These are phyloP conservation scores for Xenopus tropicalis DNA, from an alignment of 2,113 vertebrate species.

Conservation along the genomic window UCB_Xtro_10.0 CM004445.2:47893501-47894000, in stretches of 20 bases:
- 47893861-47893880: too few species aligned
- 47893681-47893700: constrained; percentile 57
- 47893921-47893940: too few species aligned
- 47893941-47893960: too few species aligned
- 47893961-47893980: too few species aligned
- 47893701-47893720: constrained; percentile 62
- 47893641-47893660: constrained; percentile 53
- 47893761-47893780: constrained; percentile 8
- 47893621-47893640: constrained; percentile 46
- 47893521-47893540: constrained; percentile 41
- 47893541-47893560: constrained; percentile 48
- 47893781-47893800: neutral
- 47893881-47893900: too few species aligned
- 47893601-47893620: constrained; percentile 45
- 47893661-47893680: constrained; percentile 49
- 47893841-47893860: too few species aligned
- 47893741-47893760: constrained; percentile 32
- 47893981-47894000: too few species aligned
- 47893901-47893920: too few species aligned
- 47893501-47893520: constrained; percentile 40
- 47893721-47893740: constrained; percentile 52
- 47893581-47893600: constrained; percentile 33
- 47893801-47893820: constrained; percentile 11
- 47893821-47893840: constrained; percentile 1
- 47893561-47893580: constrained; percentile 37